These are phyloP conservation scores for Aphelinus atriplicis DNA, from an alignment of 1,140 invertebrate genomes.

Conservation along the genomic window DNA sequence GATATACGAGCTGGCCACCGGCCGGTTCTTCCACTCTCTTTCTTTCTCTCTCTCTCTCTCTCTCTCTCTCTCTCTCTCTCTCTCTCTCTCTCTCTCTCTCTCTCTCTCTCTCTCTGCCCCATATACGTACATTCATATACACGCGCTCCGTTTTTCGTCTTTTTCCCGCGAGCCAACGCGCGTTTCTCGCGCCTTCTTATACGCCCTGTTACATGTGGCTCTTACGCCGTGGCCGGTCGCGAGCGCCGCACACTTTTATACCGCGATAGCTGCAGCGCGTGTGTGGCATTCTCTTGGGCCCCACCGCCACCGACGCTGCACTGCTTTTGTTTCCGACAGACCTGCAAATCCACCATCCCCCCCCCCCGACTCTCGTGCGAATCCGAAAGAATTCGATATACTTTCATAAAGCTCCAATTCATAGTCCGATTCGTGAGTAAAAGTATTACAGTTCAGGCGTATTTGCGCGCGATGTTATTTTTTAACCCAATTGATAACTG, in stretches of 20 bases:
- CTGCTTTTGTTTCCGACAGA: too few relatives aligned
- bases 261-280: neutral
- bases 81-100: conserved; percentile 5
- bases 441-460: too few relatives aligned
- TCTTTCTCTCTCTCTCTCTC: neutral
- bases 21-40: neutral
- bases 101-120: neutral
- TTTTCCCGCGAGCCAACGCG: neutral
- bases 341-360: too few relatives aligned
- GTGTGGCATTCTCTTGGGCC: conserved; percentile 9
- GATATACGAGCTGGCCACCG: conserved; percentile 46
- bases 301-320: too few relatives aligned
- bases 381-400: too few relatives aligned
- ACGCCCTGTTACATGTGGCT: neutral
- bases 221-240: neutral
- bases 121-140: neutral
- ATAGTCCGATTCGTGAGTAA: too few relatives aligned
- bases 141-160: conserved; percentile 7
- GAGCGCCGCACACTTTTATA: neutral
- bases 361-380: too few relatives aligned
- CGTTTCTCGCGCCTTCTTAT: conserved; percentile 21
- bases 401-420: too few relatives aligned
- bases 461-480: too few relatives aligned
- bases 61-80: neutral
- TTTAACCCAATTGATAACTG: too few relatives aligned